phyloP scores from a whole-genome alignment of 1,140 invertebrate genomes.

The Hesperophylax magnus region DNA sequence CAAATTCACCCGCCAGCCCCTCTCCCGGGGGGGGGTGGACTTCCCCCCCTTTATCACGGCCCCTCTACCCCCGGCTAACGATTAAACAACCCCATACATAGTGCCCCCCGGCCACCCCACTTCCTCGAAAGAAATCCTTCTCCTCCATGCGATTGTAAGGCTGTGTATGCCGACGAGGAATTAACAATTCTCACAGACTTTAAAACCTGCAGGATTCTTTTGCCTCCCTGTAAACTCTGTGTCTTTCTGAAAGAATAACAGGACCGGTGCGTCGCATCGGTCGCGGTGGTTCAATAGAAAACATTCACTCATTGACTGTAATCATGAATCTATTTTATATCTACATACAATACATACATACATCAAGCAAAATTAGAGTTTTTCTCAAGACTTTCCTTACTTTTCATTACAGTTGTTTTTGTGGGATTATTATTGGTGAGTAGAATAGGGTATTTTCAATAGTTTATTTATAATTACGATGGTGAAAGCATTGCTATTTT shows the following conservation, averaged over 20 bases:
- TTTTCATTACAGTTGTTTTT: no score
- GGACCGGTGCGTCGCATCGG: not conserved
- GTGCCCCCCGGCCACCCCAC: not conserved
- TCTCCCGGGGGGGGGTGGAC: no score
- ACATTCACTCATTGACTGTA: no score
- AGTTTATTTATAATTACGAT: no score
- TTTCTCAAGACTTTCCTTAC: no score
- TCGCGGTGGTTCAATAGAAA: no score
- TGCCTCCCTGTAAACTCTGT: conserved; percentile 7
- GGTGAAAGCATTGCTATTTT: no score
- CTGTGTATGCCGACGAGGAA: conserved; percentile 41
- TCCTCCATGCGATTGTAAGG: conserved; percentile 36
- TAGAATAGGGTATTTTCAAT: no score
- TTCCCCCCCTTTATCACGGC: not conserved
- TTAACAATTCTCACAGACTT: conserved; percentile 50
- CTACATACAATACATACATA: no score
- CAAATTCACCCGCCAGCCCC: conserved; percentile 25
- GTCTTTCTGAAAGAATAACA: conserved; percentile 14
- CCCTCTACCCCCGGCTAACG: conserved; percentile 27
- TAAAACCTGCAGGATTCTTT: conserved; percentile 44
- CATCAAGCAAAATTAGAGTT: no score
- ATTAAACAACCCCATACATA: conserved; percentile 47
- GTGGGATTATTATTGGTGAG: no score
- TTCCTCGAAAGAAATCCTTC: conserved; percentile 25
- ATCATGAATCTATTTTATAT: no score